Evolutionary conservation across 1,140 invertebrate genomes (phyloP).

Genomic region (Neoseiulus cucumeris): DNA sequence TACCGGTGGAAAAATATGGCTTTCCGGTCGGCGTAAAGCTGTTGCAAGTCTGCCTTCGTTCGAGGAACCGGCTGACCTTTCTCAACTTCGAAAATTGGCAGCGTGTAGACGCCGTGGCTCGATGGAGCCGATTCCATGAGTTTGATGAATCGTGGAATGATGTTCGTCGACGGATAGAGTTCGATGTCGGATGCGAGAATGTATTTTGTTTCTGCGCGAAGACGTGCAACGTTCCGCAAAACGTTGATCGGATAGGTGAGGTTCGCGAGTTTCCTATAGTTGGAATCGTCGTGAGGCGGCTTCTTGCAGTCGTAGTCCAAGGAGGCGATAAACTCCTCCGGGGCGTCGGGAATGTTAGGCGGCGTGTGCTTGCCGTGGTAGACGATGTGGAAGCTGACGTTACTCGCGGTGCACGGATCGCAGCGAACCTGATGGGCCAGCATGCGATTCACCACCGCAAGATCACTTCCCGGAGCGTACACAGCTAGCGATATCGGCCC

Average conservation of each 20-base stretch:
- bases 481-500: constrained; percentile 51
- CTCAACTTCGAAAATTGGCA: constrained; percentile 58
- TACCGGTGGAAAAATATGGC: constrained; percentile 79
- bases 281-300: not conserved
- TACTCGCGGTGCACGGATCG: constrained; percentile 16
- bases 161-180: constrained; percentile 22
- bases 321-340: not conserved
- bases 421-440: constrained; percentile 37
- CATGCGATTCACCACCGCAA: constrained; percentile 37
- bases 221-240: constrained; percentile 22
- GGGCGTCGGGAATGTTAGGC: not conserved
- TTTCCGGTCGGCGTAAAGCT: constrained; percentile 26
- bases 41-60: constrained; percentile 45
- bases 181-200: constrained; percentile 24
- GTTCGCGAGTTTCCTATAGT: constrained; percentile 13
- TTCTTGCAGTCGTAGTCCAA: constrained; percentile 10
- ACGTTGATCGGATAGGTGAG: constrained; percentile 25
- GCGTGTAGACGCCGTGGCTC: constrained; percentile 39
- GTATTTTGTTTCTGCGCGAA: constrained; percentile 20
- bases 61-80: constrained; percentile 42
- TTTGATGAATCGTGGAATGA: constrained; percentile 17
- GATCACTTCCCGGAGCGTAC: constrained; percentile 49
- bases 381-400: constrained; percentile 21
- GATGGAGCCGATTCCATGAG: constrained; percentile 5
- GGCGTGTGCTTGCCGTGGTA: constrained; percentile 16